These are phyloP conservation scores for Dichetophora obliterata DNA, from an alignment of 2,888 invertebrate species.

Conservation along the genomic window DNA sequence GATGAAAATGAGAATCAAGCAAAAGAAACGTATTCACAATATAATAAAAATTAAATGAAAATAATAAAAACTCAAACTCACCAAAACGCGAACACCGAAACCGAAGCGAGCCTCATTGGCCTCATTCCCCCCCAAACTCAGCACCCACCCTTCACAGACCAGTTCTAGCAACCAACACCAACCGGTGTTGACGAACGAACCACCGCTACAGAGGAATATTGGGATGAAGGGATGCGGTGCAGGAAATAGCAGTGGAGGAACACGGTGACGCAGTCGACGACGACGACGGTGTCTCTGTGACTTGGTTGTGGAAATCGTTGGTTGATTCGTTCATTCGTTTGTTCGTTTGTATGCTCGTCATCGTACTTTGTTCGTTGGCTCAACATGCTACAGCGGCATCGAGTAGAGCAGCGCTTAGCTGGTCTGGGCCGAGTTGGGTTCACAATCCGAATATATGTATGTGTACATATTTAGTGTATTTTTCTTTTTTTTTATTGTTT, in stretches of 20 bases:
- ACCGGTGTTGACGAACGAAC: not conserved
- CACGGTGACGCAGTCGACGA: slow-evolving; percentile 5
- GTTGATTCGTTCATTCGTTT: slow-evolving; percentile 16
- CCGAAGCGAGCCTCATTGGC: not conserved
- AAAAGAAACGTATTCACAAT: slow-evolving; percentile 24
- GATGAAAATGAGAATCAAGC: slow-evolving; percentile 36
- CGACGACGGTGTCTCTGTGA: slow-evolving; percentile 30
- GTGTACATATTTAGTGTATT: slow-evolving; percentile 43
- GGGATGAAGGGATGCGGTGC: not conserved
- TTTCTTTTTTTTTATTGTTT: slow-evolving; percentile 41
- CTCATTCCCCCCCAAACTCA: not conserved
- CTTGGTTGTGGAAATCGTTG: slow-evolving; percentile 24
- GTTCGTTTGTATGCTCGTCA: not conserved
- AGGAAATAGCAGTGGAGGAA: not conserved
- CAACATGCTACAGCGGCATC: not conserved
- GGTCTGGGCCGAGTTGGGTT: slow-evolving; percentile 13
- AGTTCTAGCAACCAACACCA: not conserved
- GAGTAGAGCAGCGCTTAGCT: not conserved
- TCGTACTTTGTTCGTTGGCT: not conserved
- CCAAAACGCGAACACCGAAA: slow-evolving; percentile 35
- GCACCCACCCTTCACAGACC: not conserved
- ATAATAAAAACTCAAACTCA: slow-evolving; percentile 40
- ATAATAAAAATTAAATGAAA: slow-evolving; percentile 32
- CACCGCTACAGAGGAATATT: not conserved
- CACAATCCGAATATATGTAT: slow-evolving; percentile 21